phyloP scores from a whole-genome alignment of 2,797 vertebrate genomes.

The Phalanger gymnotis region DNA sequence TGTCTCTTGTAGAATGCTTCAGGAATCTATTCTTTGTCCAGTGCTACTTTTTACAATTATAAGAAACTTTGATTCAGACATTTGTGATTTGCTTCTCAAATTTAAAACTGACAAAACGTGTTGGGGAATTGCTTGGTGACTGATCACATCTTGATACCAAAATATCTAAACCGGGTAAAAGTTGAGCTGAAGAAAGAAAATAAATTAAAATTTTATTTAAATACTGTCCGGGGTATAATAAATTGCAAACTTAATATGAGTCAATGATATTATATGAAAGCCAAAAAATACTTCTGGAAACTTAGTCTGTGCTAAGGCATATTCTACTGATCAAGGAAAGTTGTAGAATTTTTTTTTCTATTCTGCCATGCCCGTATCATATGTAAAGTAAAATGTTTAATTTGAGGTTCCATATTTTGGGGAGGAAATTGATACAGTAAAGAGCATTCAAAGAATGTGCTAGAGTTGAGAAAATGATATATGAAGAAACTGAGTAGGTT shows the following conservation, averaged over 20 bases:
- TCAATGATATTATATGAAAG: no score
- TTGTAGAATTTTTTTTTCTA: neutral
- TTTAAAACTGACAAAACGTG: neutral
- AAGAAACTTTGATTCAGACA: neutral
- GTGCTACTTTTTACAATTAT: neutral
- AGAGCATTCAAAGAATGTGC: no score
- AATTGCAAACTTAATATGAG: no score
- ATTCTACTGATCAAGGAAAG: neutral
- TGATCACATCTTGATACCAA: neutral
- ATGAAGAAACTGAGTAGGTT: neutral
- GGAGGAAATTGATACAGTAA: neutral
- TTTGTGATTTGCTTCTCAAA: neutral
- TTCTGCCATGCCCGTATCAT: neutral
- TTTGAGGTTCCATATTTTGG: neutral
- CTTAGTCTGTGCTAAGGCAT: neutral
- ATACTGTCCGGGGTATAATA: no score
- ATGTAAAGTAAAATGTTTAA: neutral
- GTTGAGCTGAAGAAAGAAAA: neutral
- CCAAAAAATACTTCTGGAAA: neutral
- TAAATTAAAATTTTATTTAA: neutral
- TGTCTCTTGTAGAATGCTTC: neutral
- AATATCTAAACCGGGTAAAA: neutral
- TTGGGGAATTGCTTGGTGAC: neutral
- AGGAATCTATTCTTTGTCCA: neutral
- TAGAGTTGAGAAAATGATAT: neutral